These are phyloP conservation scores for Sisyra terminalis DNA, from an alignment of 2,888 invertebrate species.

Conservation along the genomic window DNA sequence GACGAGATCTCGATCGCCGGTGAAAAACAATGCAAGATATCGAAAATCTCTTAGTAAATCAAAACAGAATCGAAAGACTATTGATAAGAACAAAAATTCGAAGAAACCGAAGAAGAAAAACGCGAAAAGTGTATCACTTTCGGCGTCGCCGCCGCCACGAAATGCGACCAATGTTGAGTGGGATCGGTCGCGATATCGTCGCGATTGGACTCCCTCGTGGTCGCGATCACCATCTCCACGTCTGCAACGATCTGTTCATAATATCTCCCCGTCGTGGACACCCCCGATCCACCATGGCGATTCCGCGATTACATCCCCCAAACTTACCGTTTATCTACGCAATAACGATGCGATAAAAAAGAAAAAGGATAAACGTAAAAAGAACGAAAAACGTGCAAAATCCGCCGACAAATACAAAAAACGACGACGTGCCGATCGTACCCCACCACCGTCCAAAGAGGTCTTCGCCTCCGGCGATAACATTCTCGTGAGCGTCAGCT, in stretches of 20 bases:
- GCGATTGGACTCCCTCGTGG: constrained; percentile 34
- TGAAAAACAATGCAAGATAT: constrained; percentile 17
- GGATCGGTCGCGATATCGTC: constrained; percentile 16
- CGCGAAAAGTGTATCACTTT: constrained; percentile 20
- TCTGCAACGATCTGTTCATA: constrained; percentile 20
- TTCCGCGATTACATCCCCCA: constrained; percentile 29
- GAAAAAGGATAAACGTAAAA: constrained; percentile 27
- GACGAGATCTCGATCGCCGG: constrained; percentile 14
- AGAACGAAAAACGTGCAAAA: constrained; percentile 17
- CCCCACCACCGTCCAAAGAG: constrained; percentile 64
- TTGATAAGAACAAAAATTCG: constrained; percentile 19
- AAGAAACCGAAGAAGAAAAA: constrained; percentile 24
- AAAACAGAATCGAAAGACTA: constrained; percentile 23
- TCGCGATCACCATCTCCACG: constrained; percentile 38
- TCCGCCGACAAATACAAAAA: constrained; percentile 24
- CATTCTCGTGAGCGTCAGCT: constrained; percentile 83
- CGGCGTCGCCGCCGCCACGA: constrained; percentile 15
- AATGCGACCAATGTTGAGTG: constrained; percentile 20
- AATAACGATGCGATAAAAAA: constrained; percentile 37
- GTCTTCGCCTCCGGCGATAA: constrained; percentile 88
- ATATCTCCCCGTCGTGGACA: constrained; percentile 37
- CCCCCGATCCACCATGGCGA: constrained; percentile 34
- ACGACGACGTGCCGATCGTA: constrained; percentile 24
- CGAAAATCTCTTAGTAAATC: constrained; percentile 19
- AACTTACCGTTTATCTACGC: constrained; percentile 39